phyloP scores from a whole-genome alignment of 2,797 vertebrate species.

The Platalea minor region DNA sequence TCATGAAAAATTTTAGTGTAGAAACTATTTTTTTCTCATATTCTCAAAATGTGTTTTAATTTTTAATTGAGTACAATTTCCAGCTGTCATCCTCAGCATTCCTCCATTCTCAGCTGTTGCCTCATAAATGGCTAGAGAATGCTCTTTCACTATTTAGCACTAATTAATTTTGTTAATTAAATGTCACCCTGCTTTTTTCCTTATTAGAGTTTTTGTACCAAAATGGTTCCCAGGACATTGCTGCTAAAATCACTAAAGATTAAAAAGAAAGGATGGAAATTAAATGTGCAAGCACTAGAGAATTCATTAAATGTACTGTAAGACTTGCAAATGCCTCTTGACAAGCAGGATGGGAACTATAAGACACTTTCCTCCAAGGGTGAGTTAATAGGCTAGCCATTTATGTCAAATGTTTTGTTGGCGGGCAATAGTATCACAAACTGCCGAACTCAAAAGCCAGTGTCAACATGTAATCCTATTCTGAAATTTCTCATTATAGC shows the following conservation, averaged over 20 bases:
- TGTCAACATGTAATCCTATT: neutral
- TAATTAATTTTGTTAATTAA: conserved; percentile 72
- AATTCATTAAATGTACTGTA: conserved; percentile 30
- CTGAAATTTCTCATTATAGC: neutral
- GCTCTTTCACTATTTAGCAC: conserved; percentile 55
- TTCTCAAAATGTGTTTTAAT: conserved; percentile 23
- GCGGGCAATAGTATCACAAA: neutral
- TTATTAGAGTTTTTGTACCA: conserved; percentile 58
- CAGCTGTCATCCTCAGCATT: conserved; percentile 49
- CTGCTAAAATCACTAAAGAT: conserved; percentile 55
- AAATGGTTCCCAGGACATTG: conserved; percentile 53
- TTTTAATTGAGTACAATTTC: conserved; percentile 53
- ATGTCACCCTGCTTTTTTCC: conserved; percentile 61
- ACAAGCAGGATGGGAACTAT: conserved; percentile 9
- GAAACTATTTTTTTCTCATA: neutral
- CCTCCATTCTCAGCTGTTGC: conserved; percentile 51
- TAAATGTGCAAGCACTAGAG: conserved; percentile 53
- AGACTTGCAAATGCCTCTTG: conserved; percentile 53
- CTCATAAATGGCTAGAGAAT: conserved; percentile 52
- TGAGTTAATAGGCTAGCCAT: conserved; percentile 17
- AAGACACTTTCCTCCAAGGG: neutral
- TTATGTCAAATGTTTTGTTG: neutral
- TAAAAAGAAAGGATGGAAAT: conserved; percentile 59
- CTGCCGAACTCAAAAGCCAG: neutral
- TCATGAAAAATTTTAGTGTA: neutral